These are phyloP conservation scores for Salvator merianae DNA, from an alignment of 2,113 vertebrate species.

Conservation along the genomic window DNA sequence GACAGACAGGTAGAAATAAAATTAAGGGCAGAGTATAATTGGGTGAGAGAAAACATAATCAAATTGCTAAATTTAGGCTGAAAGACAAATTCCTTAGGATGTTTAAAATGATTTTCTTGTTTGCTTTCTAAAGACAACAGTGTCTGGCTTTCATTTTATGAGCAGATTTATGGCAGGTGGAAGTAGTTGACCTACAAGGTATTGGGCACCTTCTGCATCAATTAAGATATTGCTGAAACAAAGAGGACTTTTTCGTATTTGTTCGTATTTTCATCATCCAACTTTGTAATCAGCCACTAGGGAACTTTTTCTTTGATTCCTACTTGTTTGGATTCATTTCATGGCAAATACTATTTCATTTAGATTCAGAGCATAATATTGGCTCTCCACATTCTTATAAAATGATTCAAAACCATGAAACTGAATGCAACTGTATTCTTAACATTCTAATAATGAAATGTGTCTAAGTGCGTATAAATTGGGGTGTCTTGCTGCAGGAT, in stretches of 20 bases:
- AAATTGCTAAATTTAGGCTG: not conserved
- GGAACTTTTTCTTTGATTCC: not conserved
- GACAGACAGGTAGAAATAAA: too few species aligned
- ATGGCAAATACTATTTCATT: not conserved
- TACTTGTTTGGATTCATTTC: conserved; percentile 5
- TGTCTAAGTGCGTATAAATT: not conserved
- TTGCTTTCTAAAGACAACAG: conserved; percentile 12
- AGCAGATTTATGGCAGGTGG: not conserved
- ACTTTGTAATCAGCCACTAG: not conserved
- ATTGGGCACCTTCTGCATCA: not conserved
- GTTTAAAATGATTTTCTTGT: not conserved
- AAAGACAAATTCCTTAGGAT: not conserved
- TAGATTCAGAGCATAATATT: not conserved
- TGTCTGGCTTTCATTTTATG: conserved; percentile 7
- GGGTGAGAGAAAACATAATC: not conserved
- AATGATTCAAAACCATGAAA: not conserved
- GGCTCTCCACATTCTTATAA: not conserved
- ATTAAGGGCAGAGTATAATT: too few species aligned
- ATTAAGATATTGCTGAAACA: not conserved
- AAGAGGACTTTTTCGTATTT: not conserved
- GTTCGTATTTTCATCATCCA: conserved; percentile 1
- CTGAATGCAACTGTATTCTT: not conserved
- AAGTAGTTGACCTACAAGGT: not conserved
- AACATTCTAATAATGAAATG: not conserved
- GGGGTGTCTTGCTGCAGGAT: not conserved